Evolutionary conservation across 1,140 invertebrate genomes (phyloP), one percentile per base, ranked within the genome.

Genomic region (Pomacea maculata): DNA sequence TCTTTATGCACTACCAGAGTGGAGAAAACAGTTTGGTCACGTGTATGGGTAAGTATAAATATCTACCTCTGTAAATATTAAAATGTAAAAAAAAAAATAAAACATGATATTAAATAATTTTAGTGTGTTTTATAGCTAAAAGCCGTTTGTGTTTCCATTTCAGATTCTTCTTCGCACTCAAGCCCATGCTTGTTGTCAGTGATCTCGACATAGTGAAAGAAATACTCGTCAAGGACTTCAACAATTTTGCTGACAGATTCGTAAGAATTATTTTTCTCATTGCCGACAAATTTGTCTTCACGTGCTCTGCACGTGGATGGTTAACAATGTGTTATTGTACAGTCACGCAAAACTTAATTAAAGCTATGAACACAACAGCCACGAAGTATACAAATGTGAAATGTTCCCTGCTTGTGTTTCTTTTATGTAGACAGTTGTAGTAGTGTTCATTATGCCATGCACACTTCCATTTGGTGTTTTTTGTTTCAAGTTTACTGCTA

Each of bases 171-270:
- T 65, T 64, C 25, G 61, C 55, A 17, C 54, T 55, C 8, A 7
- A 12, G 9, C 76, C 76, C 15, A 63, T 67, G 25, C 45, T 65
- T 67, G 76, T 78, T 52, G 34, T 78, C 61, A n/a, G 25, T 12
- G 76, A 78, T 67, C 64, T 67, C 45, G 76, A 78, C 45, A 78
- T 78, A 17, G 14, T 78, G 57, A 78, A 78, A 21, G 76, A 78
- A 67, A 29, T 78, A 19, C 15, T 78, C 10, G 76, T 78, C 61
- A 78, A 78, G 34, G 64, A 67, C 63, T 78, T 78, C 29, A 45
- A 34, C 29, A 64, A 78, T 65, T 78, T 78, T 61, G 63, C n/a
- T 19, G 64, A 78, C 64, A 54, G 76, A 63, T 7, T 2, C 67
- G 67, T 70, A n/a, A 70, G 67, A 8, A 11, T 17, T 12, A 1